Percentiles rank a stretch among this genome's conserved stretches.
Conservation (phyloP, 2,888 invertebrate species). For the Leptura quadrifasciata region DNA sequence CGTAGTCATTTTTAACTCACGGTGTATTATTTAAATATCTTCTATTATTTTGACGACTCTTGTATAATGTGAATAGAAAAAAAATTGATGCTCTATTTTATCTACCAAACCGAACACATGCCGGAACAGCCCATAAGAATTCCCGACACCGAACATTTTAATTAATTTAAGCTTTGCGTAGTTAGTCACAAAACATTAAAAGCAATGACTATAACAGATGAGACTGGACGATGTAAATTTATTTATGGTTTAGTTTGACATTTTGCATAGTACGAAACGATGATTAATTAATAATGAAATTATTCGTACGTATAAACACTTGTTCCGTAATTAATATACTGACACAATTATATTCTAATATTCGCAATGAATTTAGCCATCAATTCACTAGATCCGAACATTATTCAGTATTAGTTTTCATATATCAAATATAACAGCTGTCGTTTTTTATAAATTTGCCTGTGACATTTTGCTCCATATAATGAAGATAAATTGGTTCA, state of each 20-base stretch:
- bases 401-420: not conserved
- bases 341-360: constrained; percentile 14
- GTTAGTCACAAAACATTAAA: constrained; percentile 1
- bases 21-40: too few relatives aligned
- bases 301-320: constrained; percentile 32
- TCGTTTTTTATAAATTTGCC: not conserved
- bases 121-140: too few relatives aligned
- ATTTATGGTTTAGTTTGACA: constrained; percentile 27
- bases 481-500: not conserved
- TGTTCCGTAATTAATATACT: constrained; percentile 35
- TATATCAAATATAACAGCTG: constrained; percentile 7
- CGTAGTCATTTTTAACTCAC: too few relatives aligned
- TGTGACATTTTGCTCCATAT: constrained; percentile 1
- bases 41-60: too few relatives aligned
- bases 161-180: constrained; percentile 15
- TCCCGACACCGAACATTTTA: not conserved
- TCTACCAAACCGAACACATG: too few relatives aligned
- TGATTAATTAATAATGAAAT: constrained; percentile 28
- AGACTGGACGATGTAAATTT: constrained; percentile 17
- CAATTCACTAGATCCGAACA: not conserved
- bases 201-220: constrained; percentile 16
- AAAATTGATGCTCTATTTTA: too few relatives aligned
- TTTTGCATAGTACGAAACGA: constrained; percentile 15
- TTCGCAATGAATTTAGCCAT: constrained; percentile 10
- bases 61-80: too few relatives aligned